phyloP scores from a whole-genome alignment of 2,888 invertebrate species.

The Fragum whitleyi region DNA sequence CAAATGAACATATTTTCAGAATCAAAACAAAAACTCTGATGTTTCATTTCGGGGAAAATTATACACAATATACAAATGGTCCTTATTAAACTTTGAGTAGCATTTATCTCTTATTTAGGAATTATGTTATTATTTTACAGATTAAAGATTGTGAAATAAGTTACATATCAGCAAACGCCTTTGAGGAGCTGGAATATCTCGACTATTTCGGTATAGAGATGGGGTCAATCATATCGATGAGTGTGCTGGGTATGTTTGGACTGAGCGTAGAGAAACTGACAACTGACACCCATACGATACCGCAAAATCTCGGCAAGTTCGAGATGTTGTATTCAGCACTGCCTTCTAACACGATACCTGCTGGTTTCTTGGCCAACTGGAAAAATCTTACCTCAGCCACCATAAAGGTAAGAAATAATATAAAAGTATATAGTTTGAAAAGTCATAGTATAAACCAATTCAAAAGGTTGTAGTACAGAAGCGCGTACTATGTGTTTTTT shows the following conservation, averaged over 20 bases:
- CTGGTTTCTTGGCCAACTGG: slow-evolving; percentile 57
- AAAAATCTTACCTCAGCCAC: slow-evolving; percentile 48
- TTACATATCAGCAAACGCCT: slow-evolving; percentile 57
- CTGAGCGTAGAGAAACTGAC: slow-evolving; percentile 59
- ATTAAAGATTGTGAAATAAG: slow-evolving; percentile 65
- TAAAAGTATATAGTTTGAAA: too few species aligned
- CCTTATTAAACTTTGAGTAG: too few species aligned
- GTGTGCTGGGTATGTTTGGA: slow-evolving; percentile 51
- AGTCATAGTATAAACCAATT: too few species aligned
- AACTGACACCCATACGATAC: slow-evolving; percentile 46
- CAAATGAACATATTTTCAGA: too few species aligned
- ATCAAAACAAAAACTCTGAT: too few species aligned
- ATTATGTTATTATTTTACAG: too few species aligned
- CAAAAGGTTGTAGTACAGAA: too few species aligned
- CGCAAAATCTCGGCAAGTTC: slow-evolving; percentile 59
- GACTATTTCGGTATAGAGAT: slow-evolving; percentile 66
- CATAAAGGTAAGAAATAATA: slow-evolving; percentile 33
- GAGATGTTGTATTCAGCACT: slow-evolving; percentile 60
- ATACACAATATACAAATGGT: too few species aligned
- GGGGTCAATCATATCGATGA: slow-evolving; percentile 51
- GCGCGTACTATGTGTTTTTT: too few species aligned
- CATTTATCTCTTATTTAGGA: too few species aligned
- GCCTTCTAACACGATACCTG: slow-evolving; percentile 48
- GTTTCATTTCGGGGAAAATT: too few species aligned
- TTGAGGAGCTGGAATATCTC: slow-evolving; percentile 62